Evolutionary conservation across 2,888 invertebrate genomes (phyloP).

Genomic region (Abrostola triplasia): DNA sequence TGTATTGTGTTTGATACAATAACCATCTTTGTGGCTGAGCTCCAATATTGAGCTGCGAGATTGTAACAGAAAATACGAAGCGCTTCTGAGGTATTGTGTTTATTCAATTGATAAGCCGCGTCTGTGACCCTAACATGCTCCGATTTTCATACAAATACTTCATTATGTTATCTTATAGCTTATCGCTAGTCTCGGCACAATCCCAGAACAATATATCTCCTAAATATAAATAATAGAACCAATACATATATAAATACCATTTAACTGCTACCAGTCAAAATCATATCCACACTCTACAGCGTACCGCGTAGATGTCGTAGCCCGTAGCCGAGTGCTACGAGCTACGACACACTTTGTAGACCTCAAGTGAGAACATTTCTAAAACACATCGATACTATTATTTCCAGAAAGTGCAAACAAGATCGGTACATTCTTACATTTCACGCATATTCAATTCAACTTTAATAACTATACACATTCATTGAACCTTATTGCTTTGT

Average conservation of each 20-base stretch:
- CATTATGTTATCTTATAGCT: no score
- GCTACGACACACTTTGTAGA: neutral
- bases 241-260: no score
- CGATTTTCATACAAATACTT: no score
- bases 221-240: no score
- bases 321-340: slow-evolving; percentile 7
- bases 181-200: no score
- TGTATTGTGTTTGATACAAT: neutral
- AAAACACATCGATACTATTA: neutral
- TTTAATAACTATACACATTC: neutral
- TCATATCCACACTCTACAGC: no score
- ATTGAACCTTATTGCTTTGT: neutral
- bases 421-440: slow-evolving; percentile 2
- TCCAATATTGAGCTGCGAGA: neutral
- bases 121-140: no score
- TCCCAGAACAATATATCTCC: no score
- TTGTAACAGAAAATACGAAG: neutral
- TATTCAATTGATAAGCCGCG: neutral
- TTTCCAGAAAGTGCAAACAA: slow-evolving; percentile 1
- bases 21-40: neutral
- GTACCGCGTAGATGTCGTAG: neutral
- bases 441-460: slow-evolving; percentile 5
- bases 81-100: neutral
- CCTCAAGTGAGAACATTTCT: neutral
- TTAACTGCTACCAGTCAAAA: no score